Evolutionary conservation across 2,797 vertebrate species (phyloP).

Genomic region (Falco novaeseelandiae): DNA sequence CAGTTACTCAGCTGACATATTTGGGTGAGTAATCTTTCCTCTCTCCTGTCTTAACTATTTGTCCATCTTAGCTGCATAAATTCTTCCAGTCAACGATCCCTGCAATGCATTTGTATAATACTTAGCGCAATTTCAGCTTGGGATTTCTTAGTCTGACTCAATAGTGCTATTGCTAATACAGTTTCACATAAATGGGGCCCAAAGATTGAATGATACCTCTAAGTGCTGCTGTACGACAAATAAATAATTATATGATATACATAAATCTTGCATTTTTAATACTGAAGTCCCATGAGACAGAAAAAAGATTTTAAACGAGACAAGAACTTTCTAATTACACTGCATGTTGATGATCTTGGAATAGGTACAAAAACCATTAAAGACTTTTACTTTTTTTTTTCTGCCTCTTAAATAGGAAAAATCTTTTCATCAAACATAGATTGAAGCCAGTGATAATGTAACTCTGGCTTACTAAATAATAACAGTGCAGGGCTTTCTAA

Average conservation of each 20-base stretch:
- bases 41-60: not conserved
- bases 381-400: constrained; percentile 52
- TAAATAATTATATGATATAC: constrained; percentile 67
- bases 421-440: constrained; percentile 73
- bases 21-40: constrained; percentile 2
- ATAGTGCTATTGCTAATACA: not conserved
- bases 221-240: constrained; percentile 53
- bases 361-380: constrained; percentile 73
- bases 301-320: constrained; percentile 70
- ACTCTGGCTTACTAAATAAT: constrained; percentile 71
- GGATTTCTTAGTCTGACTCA: constrained; percentile 32
- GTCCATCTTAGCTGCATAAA: not conserved
- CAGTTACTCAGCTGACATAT: not conserved
- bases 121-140: constrained; percentile 12
- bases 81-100: not conserved
- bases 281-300: constrained; percentile 47
- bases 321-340: constrained; percentile 73
- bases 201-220: constrained; percentile 48
- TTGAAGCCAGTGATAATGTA: constrained; percentile 70
- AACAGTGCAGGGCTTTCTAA: constrained; percentile 68
- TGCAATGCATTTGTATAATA: not conserved
- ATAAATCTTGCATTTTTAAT: constrained; percentile 70
- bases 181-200: constrained; percentile 41
- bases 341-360: constrained; percentile 71
- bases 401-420: constrained; percentile 70